These are phyloP conservation scores for Lydus trimaculatus DNA, from an alignment of 2,888 invertebrate genomes.

Conservation along the genomic window DNA sequence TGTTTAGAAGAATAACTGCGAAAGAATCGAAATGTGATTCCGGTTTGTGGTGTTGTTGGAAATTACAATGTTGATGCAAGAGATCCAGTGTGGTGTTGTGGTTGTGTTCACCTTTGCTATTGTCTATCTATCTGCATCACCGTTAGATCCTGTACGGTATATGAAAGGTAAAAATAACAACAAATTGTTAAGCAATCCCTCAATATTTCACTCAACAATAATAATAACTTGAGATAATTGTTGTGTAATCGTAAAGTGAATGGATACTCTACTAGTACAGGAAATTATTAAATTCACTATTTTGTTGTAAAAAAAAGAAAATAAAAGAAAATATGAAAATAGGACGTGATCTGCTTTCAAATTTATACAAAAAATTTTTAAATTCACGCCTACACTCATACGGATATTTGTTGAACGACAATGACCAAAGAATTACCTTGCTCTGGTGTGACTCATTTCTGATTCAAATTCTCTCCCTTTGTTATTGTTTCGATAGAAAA, in stretches of 20 bases:
- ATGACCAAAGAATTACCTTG: no score
- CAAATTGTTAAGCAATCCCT: neutral
- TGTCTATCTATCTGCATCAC: slow-evolving; percentile 47
- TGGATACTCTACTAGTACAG: neutral
- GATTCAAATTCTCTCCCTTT: no score
- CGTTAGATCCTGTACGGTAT: slow-evolving; percentile 50
- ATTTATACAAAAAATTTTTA: no score
- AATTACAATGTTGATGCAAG: slow-evolving; percentile 48
- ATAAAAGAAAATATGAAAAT: no score
- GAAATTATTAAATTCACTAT: neutral
- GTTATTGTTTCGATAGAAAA: no score
- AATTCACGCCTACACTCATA: no score
- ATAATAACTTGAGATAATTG: neutral
- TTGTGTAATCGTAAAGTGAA: neutral
- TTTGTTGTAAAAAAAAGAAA: neutral
- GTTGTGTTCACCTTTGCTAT: slow-evolving; percentile 46
- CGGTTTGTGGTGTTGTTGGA: slow-evolving; percentile 39
- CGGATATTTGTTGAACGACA: no score
- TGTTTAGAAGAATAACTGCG: slow-evolving; percentile 39
- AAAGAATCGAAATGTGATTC: slow-evolving; percentile 43
- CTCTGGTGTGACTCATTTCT: no score
- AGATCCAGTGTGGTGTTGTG: slow-evolving; percentile 47
- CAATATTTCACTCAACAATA: neutral
- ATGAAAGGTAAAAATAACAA: slow-evolving; percentile 41
- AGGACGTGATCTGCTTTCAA: no score